Evolutionary conservation across 2,113 vertebrate species (phyloP), one percentile per base, ranked within the genome.

Genomic region (Tautogolabrus adspersus): DNA sequence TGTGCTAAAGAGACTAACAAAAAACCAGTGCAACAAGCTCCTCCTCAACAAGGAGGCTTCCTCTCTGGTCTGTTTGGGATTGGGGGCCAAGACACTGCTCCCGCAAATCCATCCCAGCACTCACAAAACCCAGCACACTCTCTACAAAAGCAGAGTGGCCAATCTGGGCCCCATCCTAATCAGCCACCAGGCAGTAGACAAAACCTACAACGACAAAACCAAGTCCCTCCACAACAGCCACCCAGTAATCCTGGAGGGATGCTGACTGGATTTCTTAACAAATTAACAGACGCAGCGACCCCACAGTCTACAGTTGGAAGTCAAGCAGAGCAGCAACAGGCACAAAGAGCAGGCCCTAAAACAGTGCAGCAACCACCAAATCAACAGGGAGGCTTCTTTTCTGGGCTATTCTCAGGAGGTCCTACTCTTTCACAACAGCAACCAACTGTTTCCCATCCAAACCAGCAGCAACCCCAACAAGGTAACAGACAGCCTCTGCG

Each of bases 1-100:
- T 30, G 46, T 52, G 66, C 34, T 66, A 72, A 79, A 66, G 81
- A 59, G 9, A 19, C 72, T 59, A 89, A 74, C 21, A 82, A 75
- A 56, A 89, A 82, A 54, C 51, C 64, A 58, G 57, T 13, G 2
- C 79, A 88, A 16, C 85, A 91, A 65, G 46, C 72, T 57, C 57
- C 80, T 72, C 52, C 87, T 54, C 88, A 91, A 44, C 91, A 94
- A 86, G 88, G 88, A 60, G 81, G 91, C 19, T 91, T 95, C 54
- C 69, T 95, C 21, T 94, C 93, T 61, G 88, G 92, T 15, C 79
- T 96, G 61, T 95, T 96, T 94, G 89, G 91, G 66, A 95, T 92
- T 65, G 88, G 94, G 78, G 89, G 92, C 72, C 89, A 91, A 77
- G 94, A 95, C 60, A 26, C 79, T 59, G 63, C 72, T 78, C 62